Evolutionary conservation across 1,140 invertebrate species (phyloP).

Genomic region (Oryzaephilus surinamensis): DNA sequence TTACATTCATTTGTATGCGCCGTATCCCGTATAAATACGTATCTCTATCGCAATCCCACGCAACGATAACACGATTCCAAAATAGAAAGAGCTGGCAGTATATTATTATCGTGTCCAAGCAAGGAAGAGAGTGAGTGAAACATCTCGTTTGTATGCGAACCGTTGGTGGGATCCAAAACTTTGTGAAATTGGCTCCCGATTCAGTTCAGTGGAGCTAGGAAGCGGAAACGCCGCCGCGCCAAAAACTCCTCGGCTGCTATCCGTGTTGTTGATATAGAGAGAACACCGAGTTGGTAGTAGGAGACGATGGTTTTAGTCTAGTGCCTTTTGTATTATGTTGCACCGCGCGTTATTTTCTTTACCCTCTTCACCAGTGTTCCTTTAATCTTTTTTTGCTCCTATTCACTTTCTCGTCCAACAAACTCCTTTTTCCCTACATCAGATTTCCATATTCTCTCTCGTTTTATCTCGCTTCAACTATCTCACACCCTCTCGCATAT

Average conservation of each 20-base stretch:
- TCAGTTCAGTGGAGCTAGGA: slow-evolving; percentile 38
- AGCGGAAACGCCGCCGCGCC: slow-evolving; percentile 30
- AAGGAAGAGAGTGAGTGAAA: too few species aligned
- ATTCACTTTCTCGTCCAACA: slow-evolving; percentile 53
- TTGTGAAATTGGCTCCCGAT: slow-evolving; percentile 41
- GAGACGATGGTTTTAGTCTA: too few species aligned
- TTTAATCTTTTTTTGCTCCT: slow-evolving; percentile 48
- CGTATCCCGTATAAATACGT: slow-evolving; percentile 6
- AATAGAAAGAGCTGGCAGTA: too few species aligned
- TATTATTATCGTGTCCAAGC: too few species aligned
- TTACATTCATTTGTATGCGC: slow-evolving; percentile 5
- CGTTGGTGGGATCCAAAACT: slow-evolving; percentile 37
- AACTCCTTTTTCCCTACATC: too few species aligned
- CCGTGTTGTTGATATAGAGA: too few species aligned
- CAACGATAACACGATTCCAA: background rate
- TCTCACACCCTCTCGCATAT: background rate
- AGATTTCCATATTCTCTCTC: too few species aligned
- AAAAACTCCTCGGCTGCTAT: too few species aligned
- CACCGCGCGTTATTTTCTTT: too few species aligned
- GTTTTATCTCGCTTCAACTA: slow-evolving; percentile 36
- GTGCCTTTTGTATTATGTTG: too few species aligned
- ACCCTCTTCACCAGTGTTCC: slow-evolving; percentile 18
- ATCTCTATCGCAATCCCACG: background rate
- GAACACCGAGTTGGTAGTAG: too few species aligned
- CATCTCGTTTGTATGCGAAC: slow-evolving; percentile 38